These are phyloP conservation scores for Ctenopoma kingsleyae DNA, from an alignment of 2,797 vertebrate genomes.

Conservation along the genomic window DNA sequence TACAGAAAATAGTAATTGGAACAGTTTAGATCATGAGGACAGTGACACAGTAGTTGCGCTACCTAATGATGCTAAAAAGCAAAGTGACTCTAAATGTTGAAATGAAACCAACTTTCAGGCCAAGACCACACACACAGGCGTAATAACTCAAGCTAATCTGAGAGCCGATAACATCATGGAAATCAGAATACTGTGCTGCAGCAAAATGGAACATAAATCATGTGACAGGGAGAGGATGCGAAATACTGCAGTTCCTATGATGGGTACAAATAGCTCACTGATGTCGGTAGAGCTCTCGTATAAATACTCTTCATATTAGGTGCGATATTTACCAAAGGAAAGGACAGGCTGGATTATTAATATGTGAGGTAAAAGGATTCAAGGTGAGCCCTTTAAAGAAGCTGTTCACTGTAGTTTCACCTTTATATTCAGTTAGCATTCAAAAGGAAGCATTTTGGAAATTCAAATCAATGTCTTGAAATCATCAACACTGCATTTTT, in stretches of 20 bases:
- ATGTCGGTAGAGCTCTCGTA: slow-evolving; percentile 60
- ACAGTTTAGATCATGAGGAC: slow-evolving; percentile 23
- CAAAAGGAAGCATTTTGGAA: background rate
- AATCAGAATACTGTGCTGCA: slow-evolving; percentile 54
- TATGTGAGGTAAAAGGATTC: slow-evolving; percentile 33
- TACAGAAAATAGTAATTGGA: slow-evolving; percentile 19
- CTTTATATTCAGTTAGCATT: slow-evolving; percentile 9
- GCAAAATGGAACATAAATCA: slow-evolving; percentile 81
- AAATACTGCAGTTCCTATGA: slow-evolving; percentile 63
- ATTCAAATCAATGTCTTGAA: background rate
- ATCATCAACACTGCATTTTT: background rate
- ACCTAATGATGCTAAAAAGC: slow-evolving; percentile 40
- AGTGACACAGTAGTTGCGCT: slow-evolving; percentile 31
- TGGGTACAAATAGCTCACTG: slow-evolving; percentile 72
- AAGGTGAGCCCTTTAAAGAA: slow-evolving; percentile 5
- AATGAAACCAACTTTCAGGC: slow-evolving; percentile 47
- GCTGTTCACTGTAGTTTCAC: slow-evolving; percentile 14
- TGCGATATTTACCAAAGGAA: slow-evolving; percentile 1
- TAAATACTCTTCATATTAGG: slow-evolving; percentile 67
- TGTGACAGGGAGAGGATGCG: slow-evolving; percentile 48
- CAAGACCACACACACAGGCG: slow-evolving; percentile 25
- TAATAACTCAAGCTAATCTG: slow-evolving; percentile 70
- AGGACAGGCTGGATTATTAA: slow-evolving; percentile 36
- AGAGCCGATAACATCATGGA: slow-evolving; percentile 73
- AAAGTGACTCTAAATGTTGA: slow-evolving; percentile 13